Evolutionary conservation across 1,140 invertebrate genomes (phyloP), one percentile per base, ranked within the genome.

Genomic region (Ylistrum balloti): DNA sequence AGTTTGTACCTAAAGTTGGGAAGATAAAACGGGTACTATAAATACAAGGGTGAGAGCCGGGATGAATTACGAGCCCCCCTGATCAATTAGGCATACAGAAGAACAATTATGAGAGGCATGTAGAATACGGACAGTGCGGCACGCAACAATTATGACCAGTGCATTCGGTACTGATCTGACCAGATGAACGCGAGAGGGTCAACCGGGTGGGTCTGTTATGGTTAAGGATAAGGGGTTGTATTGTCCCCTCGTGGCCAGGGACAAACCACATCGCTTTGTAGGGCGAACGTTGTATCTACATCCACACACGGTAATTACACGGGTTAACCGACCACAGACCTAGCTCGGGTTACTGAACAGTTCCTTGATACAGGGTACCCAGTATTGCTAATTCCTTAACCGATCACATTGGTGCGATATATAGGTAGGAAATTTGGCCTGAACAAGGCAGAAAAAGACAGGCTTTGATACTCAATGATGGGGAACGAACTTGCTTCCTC

Each of bases 71-170:
- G 87, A 91, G 74, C 85, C 88, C 86, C 86, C 89, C 15, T 41
- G 45, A 88, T 87, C 87, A 91, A 90, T 91, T 91, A 89, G 85
- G 89, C 91, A 86, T 86, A 90, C 86, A 87, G 86, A 91, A 85
- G 87, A 56, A 88, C 85, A 91, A 91, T 90, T 90, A 91, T 74
- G 85, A 86, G 86, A 45, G 48, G 85, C 74, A 35, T 33, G 88
- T 41, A 33, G 86, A 85, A 89, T 35, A 89, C 35, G 33, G 22
- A 22, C 85, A 74, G 90, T 92, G 89, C 45, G 89, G 45, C 88
- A 74, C 41, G 33, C 88, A 89, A 92, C 88, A 90, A 34, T 92
- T 92, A 92, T 90, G 91, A 90, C 91, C 91, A 88, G 85, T 88
- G 85, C 41, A 88, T 86, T 88, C 45, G 33, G 88, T 41, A 38